phyloP scores from a whole-genome alignment of 2,113 vertebrate species.

The Larimichthys crocea region DNA sequence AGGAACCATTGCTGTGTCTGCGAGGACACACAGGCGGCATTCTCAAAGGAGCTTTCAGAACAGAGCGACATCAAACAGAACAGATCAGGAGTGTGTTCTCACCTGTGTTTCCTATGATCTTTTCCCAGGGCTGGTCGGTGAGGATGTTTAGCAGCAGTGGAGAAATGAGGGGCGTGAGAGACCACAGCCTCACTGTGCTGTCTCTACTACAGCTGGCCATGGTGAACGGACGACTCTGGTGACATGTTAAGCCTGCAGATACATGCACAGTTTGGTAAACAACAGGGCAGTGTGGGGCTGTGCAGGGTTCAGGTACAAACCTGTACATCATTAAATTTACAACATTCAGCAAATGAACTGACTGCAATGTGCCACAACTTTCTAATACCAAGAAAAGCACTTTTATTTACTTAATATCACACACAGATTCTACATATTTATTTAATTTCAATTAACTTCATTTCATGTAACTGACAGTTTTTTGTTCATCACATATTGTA shows the following conservation, averaged over 20 bases:
- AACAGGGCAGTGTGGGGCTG: not conserved
- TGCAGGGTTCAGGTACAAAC: not conserved
- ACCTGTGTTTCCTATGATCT: conserved; percentile 94
- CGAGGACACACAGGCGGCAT: not conserved
- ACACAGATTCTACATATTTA: not conserved
- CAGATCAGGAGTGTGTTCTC: conserved; percentile 4
- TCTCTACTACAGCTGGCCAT: conserved; percentile 98
- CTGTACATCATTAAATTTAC: not conserved
- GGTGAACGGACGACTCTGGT: conserved; percentile 93
- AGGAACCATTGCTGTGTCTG: conserved; percentile 90
- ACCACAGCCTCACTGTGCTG: conserved; percentile 98
- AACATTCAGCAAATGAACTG: not conserved
- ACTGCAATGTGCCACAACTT: not conserved
- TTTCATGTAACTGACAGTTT: not conserved
- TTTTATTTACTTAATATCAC: not conserved
- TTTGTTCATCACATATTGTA: not conserved
- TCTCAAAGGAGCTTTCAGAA: not conserved
- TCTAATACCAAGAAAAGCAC: not conserved
- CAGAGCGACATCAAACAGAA: not conserved
- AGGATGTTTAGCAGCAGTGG: conserved; percentile 92
- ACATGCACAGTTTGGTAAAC: not conserved
- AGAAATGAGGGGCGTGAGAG: conserved; percentile 90
- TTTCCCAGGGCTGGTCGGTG: conserved; percentile 92
- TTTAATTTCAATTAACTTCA: not conserved
- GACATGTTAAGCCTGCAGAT: conserved; percentile 91